Evolutionary conservation across 92 coral and sea anemone genomes (phyloP).

Genomic region (Desmophyllum pertusum): DNA sequence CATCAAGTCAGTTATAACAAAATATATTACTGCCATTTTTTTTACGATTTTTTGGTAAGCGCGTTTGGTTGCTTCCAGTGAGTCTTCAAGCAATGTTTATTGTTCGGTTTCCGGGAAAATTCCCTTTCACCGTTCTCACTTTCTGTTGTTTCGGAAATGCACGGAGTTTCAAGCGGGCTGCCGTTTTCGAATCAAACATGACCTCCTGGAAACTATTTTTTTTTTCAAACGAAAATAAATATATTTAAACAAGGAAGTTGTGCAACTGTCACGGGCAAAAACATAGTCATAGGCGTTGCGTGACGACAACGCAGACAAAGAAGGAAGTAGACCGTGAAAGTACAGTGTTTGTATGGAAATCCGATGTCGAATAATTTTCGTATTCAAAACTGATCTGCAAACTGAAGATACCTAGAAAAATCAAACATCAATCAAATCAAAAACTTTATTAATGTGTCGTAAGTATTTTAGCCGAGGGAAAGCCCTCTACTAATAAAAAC

Average conservation of each 20-base stretch:
- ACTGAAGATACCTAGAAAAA: too few species aligned
- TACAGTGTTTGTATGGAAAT: too few species aligned
- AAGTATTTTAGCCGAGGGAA: too few species aligned
- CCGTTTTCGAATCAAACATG: background rate
- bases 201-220: background rate
- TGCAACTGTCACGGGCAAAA: background rate
- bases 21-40: background rate
- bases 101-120: constrained; percentile 14
- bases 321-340: background rate
- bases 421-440: too few species aligned
- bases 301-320: too few species aligned
- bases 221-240: background rate
- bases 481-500: too few species aligned
- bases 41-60: too few species aligned
- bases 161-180: background rate
- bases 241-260: background rate
- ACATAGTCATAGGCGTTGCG: background rate
- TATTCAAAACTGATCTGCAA: too few species aligned
- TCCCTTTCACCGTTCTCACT: background rate
- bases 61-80: background rate
- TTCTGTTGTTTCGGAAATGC: background rate
- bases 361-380: too few species aligned
- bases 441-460: too few species aligned
- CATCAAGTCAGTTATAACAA: too few species aligned
- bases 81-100: background rate